A percentile compares a stretch with the other conserved stretches of the same genome.
Evolutionary conservation across 2,888 invertebrate genomes (phyloP).

Genomic region (Neuroscelio doddi): DNA sequence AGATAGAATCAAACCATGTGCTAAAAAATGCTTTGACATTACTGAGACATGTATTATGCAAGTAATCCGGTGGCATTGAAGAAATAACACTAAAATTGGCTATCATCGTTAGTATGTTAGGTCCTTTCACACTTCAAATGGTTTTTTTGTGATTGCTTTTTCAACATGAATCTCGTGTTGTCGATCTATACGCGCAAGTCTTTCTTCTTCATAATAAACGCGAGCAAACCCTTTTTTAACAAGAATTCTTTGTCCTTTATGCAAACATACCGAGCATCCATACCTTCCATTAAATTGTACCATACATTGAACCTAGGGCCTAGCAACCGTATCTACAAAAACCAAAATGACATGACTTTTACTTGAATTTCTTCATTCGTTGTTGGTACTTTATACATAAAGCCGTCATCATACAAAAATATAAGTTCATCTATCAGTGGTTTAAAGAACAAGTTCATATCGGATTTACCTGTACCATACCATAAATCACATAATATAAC

Average conservation of each 20-base stretch:
- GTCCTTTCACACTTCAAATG: too few relatives aligned
- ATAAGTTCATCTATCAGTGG: conserved; percentile 8
- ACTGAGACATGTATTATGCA: too few relatives aligned
- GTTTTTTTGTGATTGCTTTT: too few relatives aligned
- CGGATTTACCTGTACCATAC: conserved; percentile 1
- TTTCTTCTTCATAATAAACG: too few relatives aligned
- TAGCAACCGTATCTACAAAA: conserved; percentile 12
- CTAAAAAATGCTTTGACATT: too few relatives aligned
- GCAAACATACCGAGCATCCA: conserved; percentile 12
- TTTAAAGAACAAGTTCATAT: too few relatives aligned
- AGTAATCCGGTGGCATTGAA: too few relatives aligned
- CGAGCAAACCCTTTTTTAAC: conserved; percentile 17
- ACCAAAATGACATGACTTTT: conserved; percentile 15
- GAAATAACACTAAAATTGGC: too few relatives aligned
- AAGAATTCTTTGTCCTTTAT: conserved; percentile 8
- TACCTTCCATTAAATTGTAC: conserved; percentile 16
- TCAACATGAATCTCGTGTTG: too few relatives aligned
- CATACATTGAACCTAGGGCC: conserved; percentile 9
- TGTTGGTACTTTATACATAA: background rate
- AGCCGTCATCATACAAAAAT: conserved; percentile 7
- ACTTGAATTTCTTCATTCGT: background rate
- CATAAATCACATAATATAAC: conserved; percentile 14
- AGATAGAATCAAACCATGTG: too few relatives aligned
- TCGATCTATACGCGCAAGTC: too few relatives aligned
- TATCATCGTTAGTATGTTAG: too few relatives aligned